These are phyloP conservation scores for Latrodectus geometricus DNA, from an alignment of 1,140 invertebrate species.

Conservation along the genomic window DNA sequence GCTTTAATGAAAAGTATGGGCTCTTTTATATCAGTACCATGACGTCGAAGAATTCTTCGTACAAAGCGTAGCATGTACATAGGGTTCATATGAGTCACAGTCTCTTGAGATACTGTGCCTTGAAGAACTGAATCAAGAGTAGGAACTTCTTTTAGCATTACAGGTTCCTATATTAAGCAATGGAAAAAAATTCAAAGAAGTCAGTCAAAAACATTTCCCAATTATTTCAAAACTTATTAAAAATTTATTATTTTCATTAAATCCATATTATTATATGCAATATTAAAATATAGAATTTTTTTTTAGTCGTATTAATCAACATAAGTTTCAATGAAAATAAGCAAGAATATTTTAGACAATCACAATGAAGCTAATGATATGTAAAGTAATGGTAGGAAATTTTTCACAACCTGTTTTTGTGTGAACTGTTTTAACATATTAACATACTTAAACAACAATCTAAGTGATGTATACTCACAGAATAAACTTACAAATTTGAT, in stretches of 20 bases:
- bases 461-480: no score
- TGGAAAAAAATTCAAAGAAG: not conserved
- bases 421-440: no score
- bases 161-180: not conserved
- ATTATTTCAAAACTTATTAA: not conserved
- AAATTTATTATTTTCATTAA: not conserved
- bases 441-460: no score
- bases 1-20: conserved; percentile 28
- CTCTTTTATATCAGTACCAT: conserved; percentile 17
- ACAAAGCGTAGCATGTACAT: conserved; percentile 19
- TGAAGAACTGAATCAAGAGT: conserved; percentile 17
- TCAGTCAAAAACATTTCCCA: not conserved
- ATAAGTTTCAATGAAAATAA: no score
- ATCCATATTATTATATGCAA: not conserved
- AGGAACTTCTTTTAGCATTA: conserved; percentile 7
- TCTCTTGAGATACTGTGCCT: not conserved
- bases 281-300: not conserved
- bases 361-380: no score
- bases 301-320: no score
- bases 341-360: no score
- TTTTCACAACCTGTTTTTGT: no score
- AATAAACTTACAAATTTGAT: no score
- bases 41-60: conserved; percentile 15
- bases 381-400: no score
- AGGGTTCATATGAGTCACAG: not conserved